phyloP scores from a whole-genome alignment of 2,888 invertebrate genomes.

The Leptopilina syphax region DNA sequence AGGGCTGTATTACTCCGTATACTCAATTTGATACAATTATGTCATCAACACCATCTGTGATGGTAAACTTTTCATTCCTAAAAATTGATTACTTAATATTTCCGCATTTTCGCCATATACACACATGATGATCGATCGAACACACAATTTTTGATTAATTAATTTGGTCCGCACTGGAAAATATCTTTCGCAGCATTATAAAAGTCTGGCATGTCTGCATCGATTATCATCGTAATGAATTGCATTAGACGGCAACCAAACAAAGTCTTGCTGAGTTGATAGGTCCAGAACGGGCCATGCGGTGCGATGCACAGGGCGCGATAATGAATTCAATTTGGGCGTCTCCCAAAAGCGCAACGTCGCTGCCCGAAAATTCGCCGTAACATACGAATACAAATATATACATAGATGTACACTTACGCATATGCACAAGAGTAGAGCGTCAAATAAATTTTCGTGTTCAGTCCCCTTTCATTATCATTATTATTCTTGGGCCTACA shows the following conservation, averaged over 20 bases:
- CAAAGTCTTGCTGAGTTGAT: slow-evolving; percentile 43
- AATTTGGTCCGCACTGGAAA: not conserved
- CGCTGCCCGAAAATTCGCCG: slow-evolving; percentile 52
- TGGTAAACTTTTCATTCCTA: not conserved
- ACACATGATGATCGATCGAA: not conserved
- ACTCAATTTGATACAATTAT: slow-evolving; percentile 25
- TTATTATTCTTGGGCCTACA: slow-evolving; percentile 73
- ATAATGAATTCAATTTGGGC: slow-evolving; percentile 75
- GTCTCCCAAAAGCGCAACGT: slow-evolving; percentile 74
- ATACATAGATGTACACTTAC: not conserved
- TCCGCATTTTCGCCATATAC: no score
- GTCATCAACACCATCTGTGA: slow-evolving; percentile 13
- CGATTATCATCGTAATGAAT: slow-evolving; percentile 52
- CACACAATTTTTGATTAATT: not conserved
- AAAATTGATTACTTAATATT: no score
- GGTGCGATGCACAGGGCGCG: slow-evolving; percentile 57
- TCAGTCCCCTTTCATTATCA: slow-evolving; percentile 58
- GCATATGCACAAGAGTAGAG: slow-evolving; percentile 21
- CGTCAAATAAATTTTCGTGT: slow-evolving; percentile 43
- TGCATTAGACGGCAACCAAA: slow-evolving; percentile 54
- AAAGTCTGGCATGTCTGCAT: slow-evolving; percentile 50
- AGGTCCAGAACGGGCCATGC: slow-evolving; percentile 41
- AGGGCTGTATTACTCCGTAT: not conserved
- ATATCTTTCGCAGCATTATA: not conserved
- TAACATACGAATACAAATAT: not conserved